Evolutionary conservation across 1,140 invertebrate species (phyloP).

Genomic region (Aphelinus certus): DNA sequence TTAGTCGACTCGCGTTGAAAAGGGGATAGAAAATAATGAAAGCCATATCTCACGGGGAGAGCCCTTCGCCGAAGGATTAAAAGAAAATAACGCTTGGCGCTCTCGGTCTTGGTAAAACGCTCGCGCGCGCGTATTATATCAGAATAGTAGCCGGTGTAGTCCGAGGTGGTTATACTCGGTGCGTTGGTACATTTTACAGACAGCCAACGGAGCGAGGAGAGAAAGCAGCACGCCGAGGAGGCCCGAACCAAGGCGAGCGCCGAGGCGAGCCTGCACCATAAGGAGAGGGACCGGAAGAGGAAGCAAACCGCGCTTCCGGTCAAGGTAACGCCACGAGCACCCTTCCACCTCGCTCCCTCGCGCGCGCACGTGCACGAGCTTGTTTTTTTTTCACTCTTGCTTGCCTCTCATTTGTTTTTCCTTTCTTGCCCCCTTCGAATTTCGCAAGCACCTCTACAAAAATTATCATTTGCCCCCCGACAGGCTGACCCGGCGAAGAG

Average conservation of each 20-base stretch:
- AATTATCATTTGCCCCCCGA: too few species aligned
- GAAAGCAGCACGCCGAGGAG: conserved; percentile 64
- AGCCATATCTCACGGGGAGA: too few species aligned
- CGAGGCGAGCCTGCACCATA: conserved; percentile 58
- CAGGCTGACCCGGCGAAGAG: background rate
- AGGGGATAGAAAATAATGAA: too few species aligned
- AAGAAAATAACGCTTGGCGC: too few species aligned
- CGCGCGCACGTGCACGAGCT: conserved; percentile 1
- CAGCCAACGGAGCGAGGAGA: conserved; percentile 66
- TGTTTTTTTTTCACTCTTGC: conserved; percentile 31
- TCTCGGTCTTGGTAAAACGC: too few species aligned
- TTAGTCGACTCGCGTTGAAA: too few species aligned
- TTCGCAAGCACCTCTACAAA: background rate
- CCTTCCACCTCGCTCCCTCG: conserved; percentile 50
- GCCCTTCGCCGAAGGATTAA: too few species aligned
- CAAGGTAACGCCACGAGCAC: conserved; percentile 58
- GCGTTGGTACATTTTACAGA: conserved; percentile 61
- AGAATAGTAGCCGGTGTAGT: too few species aligned
- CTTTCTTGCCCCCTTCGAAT: background rate
- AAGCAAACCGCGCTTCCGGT: conserved; percentile 66
- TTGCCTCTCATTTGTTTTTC: conserved; percentile 5
- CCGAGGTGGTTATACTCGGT: conserved; percentile 15
- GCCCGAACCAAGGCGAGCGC: conserved; percentile 32
- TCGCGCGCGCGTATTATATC: too few species aligned
- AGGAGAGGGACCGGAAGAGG: conserved; percentile 66